Percentiles rank a stretch among this genome's conserved stretches.
phyloP scores from a whole-genome alignment of 2,797 vertebrate genomes.

The Myiothlypis chrysogaster region DNA sequence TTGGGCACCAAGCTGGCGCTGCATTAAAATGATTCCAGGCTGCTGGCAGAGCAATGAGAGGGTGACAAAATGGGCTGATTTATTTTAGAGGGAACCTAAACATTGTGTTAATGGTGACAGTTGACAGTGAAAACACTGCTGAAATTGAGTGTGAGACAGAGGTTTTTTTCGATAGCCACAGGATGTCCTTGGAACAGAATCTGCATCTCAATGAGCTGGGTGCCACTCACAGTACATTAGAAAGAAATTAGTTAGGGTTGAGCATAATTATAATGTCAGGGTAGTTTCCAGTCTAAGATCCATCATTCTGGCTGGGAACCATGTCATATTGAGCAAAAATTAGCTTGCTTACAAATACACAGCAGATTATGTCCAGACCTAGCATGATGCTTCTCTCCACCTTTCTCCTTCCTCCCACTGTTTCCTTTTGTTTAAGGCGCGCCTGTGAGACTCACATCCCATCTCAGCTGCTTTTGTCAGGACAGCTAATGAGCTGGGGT shows the following conservation, averaged over 20 bases:
- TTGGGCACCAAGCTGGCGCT: neutral
- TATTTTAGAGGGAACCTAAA: neutral
- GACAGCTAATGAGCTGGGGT: conserved; percentile 56
- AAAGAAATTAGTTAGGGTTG: conserved; percentile 23
- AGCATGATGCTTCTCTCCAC: neutral
- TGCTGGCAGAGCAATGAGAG: neutral
- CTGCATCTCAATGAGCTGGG: conserved; percentile 38
- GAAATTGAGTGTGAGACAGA: neutral
- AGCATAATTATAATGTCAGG: conserved; percentile 1
- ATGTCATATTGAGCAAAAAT: neutral
- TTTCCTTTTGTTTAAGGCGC: conserved; percentile 30
- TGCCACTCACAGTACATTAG: neutral
- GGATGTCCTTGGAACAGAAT: conserved; percentile 28
- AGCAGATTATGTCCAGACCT: neutral
- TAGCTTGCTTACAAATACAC: neutral
- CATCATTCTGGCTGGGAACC: neutral
- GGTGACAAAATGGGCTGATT: neutral
- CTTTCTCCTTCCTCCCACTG: conserved; percentile 4
- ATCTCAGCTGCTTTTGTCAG: conserved; percentile 38
- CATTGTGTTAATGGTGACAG: neutral
- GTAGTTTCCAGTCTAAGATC: neutral
- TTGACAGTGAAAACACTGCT: neutral
- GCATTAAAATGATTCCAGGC: neutral
- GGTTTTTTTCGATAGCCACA: neutral
- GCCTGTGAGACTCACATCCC: neutral